Base-by-base conservation (phyloP, 92 coral and sea anemone species). In the Porites evermanni region DNA sequence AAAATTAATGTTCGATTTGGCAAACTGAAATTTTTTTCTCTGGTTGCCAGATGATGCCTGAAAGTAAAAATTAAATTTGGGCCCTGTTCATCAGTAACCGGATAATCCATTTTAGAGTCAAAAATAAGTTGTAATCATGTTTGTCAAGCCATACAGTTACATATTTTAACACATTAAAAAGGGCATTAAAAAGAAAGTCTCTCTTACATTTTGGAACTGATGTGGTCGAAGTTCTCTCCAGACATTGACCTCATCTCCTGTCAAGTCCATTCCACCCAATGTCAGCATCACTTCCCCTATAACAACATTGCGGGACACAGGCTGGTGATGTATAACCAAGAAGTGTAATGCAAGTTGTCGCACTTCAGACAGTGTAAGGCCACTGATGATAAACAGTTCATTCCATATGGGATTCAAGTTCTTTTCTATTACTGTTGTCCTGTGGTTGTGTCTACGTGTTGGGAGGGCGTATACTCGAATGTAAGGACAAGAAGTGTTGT, bases 311-410 rank as follows among this genome's bases (percentile, higher is more conserved):
- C 99, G 95, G 21, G 98, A 96, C 73, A 97, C 92, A 20, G 93
- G 83, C 77, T 97, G 98, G 76, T 97, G 94, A 79, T 97, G 99
- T 75, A 97, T 93, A 7, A 95, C 88, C 23, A 97, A 90, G 78
- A 97, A 95, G 72, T 97, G 99, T 70, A 97, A 86, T n/a, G 93
- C 91, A 32, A 97, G 94, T 64, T 97, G 99, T 63, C 94, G 94
- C 9, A 97, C 94, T 68, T 97, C 99, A 92, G 94, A 93, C 74
- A 97, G 79, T 3, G 99, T 97, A 64, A 97, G 86, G 10, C 99
- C 99, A 70, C 98, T 96, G 56, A 97, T 97, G 59, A 93, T 94
- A 86, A 97, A 97, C 72, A 94, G 89, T 91, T 97, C 99, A 86
- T 97, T 95, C 84, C 94, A 97, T 8, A 92, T 91, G 44, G 99